Base-by-base conservation (phyloP, 2,888 invertebrate species). In the Nymphalis c-album region DNA sequence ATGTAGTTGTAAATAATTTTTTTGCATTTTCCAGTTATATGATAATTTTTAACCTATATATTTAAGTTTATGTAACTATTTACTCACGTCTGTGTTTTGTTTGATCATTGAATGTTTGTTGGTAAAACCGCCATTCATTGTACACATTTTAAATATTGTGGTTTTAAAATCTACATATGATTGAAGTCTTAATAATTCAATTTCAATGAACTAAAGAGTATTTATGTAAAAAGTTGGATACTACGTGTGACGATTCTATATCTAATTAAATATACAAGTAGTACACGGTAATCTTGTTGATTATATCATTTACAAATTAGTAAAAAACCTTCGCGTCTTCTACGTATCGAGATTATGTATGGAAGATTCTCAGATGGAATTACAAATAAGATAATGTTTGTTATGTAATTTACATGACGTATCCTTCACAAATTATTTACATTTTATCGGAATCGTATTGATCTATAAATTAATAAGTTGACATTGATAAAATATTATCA, bases 251-350 rank as follows among this genome's bases (percentile, higher is more conserved):
- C 60, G 60, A 16, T 35, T 13, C 40, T 31, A 46, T 64, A 26
- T 26, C 26, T 61, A 61, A 60, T 55, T 55, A 53, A 55, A 53
- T 48, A 16, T 53, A 61, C 50, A 61, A 55, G 22, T 61, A 61
- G 65, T 51, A 66, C 65, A 66, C 40, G 65, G 65, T 61, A 47
- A 66, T 66, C 65, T 48, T 66, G 60, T 60, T 22, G 53, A 60
- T 60, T 60, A 60, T 46, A 10, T 31, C n/a, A n/a, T 31, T 55
- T 35, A 57, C 35, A 40, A 18, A 57, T 57, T 17, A 18, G 35
- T 57, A 40, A 17, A 40, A 57, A 57, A n/a, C 57, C 57, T 57
- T 57, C 57, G 18, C 4, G 35, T 57, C 40, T 35, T 35, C 57
- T 57, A 57, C 40, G 18, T 22, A 31, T 55, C 40, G 22, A 35